phyloP scores from a whole-genome alignment of 2,888 invertebrate species.

The Drosophila vallismaia region DNA sequence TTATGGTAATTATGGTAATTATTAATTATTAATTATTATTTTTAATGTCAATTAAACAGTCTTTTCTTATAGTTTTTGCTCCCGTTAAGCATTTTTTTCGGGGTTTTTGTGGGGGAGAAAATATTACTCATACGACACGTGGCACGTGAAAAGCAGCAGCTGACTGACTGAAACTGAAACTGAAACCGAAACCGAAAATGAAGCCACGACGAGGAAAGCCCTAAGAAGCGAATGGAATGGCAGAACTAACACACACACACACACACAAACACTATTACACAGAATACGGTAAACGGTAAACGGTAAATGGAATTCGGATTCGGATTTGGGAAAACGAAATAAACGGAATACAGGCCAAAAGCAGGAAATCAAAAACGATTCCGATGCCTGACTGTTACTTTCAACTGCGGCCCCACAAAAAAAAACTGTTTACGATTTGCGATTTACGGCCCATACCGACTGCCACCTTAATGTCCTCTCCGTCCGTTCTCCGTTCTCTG shows the following conservation, averaged over 20 bases:
- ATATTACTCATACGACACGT: constrained; percentile 70
- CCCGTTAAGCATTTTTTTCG: constrained; percentile 6
- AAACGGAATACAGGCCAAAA: constrained; percentile 47
- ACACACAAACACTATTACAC: not conserved
- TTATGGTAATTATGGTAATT: no score
- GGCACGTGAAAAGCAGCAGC: constrained; percentile 54
- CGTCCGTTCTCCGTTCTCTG: constrained; percentile 1
- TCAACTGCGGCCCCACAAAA: constrained; percentile 32
- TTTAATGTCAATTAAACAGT: constrained; percentile 62
- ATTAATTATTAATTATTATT: constrained; percentile 15
- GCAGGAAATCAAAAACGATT: constrained; percentile 65
- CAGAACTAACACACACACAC: not conserved
- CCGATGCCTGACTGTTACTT: constrained; percentile 59
- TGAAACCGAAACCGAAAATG: constrained; percentile 32
- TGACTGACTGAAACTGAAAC: constrained; percentile 68
- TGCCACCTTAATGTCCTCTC: constrained; percentile 36
- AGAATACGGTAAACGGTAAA: constrained; percentile 3
- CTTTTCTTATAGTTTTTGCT: constrained; percentile 52
- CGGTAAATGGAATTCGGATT: constrained; percentile 8
- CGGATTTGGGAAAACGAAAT: constrained; percentile 27
- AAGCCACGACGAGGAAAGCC: constrained; percentile 27
- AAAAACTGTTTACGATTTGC: constrained; percentile 46
- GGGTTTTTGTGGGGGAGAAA: constrained; percentile 15
- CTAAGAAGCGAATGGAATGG: constrained; percentile 32
- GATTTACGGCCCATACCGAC: constrained; percentile 28